These are phyloP conservation scores for Streblospio benedicti DNA, from an alignment of 1,140 invertebrate species.

Conservation along the genomic window DNA sequence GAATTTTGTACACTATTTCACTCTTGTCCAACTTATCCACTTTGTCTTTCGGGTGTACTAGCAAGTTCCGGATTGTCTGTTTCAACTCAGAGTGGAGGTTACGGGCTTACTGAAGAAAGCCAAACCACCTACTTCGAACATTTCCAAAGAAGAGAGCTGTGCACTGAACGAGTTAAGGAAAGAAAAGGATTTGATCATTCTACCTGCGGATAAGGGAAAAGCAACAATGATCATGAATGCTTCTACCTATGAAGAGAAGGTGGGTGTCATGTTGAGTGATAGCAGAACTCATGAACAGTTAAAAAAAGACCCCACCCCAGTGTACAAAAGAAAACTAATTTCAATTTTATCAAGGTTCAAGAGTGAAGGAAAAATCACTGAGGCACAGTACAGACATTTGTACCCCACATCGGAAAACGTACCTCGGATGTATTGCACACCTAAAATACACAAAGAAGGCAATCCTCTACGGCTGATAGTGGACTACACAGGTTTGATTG, in stretches of 20 bases:
- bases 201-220: neutral
- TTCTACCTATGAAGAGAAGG: neutral
- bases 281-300: conserved; percentile 4
- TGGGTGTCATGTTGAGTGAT: neutral
- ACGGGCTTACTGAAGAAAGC: no score
- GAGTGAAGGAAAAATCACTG: neutral
- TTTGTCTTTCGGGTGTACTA: no score
- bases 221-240: neutral
- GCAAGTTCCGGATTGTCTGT: no score
- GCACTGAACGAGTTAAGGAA: no score
- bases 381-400: neutral
- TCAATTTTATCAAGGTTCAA: neutral
- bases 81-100: no score
- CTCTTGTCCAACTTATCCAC: no score
- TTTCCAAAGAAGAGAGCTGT: no score
- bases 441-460: no score
- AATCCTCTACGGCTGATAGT: no score
- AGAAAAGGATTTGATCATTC: neutral
- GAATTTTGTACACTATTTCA: no score
- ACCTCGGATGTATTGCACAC: conserved; percentile 3
- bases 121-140: no score
- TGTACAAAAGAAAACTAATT: conserved; percentile 4
- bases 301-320: conserved; percentile 1
- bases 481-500: no score
- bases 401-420: conserved; percentile 7